phyloP scores from a whole-genome alignment of 2,113 vertebrate species.

The Prolemur simus region DNA sequence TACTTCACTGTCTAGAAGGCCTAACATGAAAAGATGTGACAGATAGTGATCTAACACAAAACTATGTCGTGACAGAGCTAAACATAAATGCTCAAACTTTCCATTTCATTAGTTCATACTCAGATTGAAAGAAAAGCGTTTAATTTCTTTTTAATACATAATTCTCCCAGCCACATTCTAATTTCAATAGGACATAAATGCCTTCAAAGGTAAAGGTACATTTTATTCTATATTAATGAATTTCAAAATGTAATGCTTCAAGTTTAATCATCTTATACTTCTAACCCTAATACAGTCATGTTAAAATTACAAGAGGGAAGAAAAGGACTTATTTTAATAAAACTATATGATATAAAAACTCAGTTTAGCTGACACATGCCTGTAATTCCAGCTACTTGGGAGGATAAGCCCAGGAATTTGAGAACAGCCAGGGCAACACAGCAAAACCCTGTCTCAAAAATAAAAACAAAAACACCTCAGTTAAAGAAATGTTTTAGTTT shows the following conservation, averaged over 20 bases:
- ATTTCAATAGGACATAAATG: background rate
- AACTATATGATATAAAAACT: background rate
- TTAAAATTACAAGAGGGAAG: slow-evolving; percentile 17
- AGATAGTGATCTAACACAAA: slow-evolving; percentile 35
- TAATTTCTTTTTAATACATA: slow-evolving; percentile 12
- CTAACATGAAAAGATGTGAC: background rate
- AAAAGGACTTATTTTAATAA: background rate
- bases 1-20: slow-evolving; percentile 1
- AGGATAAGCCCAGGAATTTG: too few relatives aligned
- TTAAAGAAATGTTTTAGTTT: background rate
- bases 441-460: too few relatives aligned
- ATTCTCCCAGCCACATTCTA: background rate
- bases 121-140: background rate
- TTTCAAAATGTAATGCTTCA: slow-evolving; percentile 1
- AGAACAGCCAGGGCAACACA: too few relatives aligned
- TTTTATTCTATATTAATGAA: background rate
- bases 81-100: background rate
- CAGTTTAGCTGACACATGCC: too few relatives aligned
- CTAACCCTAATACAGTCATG: background rate
- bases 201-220: background rate
- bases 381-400: too few relatives aligned
- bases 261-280: background rate
- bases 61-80: slow-evolving; percentile 6
- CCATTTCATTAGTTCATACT: background rate
- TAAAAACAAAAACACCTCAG: background rate